Base-by-base conservation (phyloP, 2,888 invertebrate genomes). In the Pyrocoelia pectoralis region DNA sequence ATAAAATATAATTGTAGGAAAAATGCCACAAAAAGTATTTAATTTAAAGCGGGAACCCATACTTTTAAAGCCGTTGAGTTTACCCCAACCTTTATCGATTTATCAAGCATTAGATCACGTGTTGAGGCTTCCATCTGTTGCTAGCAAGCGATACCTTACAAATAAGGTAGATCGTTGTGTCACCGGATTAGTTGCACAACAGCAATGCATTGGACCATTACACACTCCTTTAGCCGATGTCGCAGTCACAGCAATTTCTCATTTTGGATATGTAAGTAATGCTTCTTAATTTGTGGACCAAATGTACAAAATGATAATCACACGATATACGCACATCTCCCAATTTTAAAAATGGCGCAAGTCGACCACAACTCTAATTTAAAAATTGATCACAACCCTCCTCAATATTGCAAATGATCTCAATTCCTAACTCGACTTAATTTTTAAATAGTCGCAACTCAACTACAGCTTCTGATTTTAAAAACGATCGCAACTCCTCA, bases 111-210 rank as follows among this genome's bases (percentile, higher is more conserved):
- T 97, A 6, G 84, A 91, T 59, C 84, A 90, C 67, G 97, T 98
- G 0, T 81, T 99, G 46, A 85, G 93, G 68, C 85, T 98, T 15
- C 94, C 98, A 0, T 89, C 95, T 1, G 97, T 99, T 3, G 94
- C 92, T 49, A 97, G 97, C 80, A 99, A 99, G 81, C 86, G 98
- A 71, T 98, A 94, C 78, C 85, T 98, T 41, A 98, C 97, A 0
- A 98, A 93, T 77, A 98, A 98, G 86, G 97, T 97, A 12, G 94
- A 94, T 79, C 87, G 98, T 41, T 97, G 97, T 78, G 98, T 98
- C 6, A 92, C 95, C 1, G 98, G 98, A 0, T 83, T 98, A 12
- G 88, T 98, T 59, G 98, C 96, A 0, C 98, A 98, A 80, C 98
- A 99, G 76, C 99, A 99, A 80, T 98, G 98, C 79, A 96, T 98